phyloP scores from a whole-genome alignment of 2,113 vertebrate species.

The Aegithalos caudatus region DNA sequence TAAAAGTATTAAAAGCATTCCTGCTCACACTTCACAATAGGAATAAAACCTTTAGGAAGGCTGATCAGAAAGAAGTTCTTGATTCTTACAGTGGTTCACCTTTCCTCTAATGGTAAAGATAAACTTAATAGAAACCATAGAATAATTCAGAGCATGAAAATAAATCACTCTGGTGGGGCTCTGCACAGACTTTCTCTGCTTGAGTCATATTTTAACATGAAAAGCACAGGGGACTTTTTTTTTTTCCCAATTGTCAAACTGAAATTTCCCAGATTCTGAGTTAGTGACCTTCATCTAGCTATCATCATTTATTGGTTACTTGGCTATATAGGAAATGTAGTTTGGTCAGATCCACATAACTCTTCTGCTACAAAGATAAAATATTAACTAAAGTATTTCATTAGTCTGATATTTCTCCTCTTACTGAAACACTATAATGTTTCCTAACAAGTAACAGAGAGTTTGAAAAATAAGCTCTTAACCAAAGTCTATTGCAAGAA shows the following conservation, averaged over 20 bases:
- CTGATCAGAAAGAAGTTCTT: neutral
- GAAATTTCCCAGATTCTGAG: neutral
- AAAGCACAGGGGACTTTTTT: neutral
- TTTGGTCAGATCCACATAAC: neutral
- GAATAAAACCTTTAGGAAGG: neutral
- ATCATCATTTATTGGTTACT: neutral
- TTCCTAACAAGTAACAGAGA: neutral
- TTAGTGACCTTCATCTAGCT: slow-evolving; percentile 26
- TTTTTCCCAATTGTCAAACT: neutral
- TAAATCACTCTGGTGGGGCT: neutral
- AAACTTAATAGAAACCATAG: neutral
- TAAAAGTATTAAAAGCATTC: slow-evolving; percentile 29
- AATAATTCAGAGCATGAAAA: neutral
- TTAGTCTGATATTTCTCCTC: neutral
- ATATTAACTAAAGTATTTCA: neutral
- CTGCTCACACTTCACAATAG: neutral
- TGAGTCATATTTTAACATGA: neutral
- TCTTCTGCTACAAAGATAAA: neutral
- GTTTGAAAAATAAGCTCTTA: neutral
- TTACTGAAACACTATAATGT: neutral
- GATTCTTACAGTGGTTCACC: neutral
- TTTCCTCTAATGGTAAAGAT: neutral
- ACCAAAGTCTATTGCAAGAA: neutral
- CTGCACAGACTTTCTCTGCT: neutral
- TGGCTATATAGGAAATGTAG: neutral